A percentile compares a stretch with the other conserved stretches of the same genome.
Evolutionary conservation across 2,797 vertebrate species (phyloP).

Genomic region (Numenius phaeopus): DNA sequence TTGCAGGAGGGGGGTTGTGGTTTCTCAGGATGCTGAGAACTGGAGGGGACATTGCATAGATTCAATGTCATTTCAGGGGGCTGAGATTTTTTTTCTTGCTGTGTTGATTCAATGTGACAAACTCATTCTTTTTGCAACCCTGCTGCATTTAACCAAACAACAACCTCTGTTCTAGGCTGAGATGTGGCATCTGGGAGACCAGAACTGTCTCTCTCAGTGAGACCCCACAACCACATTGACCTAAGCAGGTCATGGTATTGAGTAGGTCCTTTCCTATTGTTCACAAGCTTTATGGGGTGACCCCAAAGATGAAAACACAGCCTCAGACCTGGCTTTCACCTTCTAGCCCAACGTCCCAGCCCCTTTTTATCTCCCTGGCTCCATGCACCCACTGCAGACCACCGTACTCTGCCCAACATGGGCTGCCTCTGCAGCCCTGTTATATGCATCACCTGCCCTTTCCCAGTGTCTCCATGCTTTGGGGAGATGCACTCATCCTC

Average conservation of each 20-base stretch:
- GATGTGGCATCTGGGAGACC: background rate
- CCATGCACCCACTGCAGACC: background rate
- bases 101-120: background rate
- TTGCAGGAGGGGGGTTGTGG: background rate
- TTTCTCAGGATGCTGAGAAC: background rate
- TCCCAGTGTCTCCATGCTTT: rapidly evolving
- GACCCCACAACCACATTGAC: background rate
- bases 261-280: background rate
- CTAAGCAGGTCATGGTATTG: background rate
- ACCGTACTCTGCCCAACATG: background rate
- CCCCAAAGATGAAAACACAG: background rate
- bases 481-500: background rate
- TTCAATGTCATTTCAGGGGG: background rate
- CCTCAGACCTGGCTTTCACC: background rate
- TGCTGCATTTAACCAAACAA: background rate
- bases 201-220: background rate
- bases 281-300: background rate
- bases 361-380: background rate
- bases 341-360: rapidly evolving
- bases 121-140: background rate
- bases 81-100: background rate
- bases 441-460: rapidly evolving
- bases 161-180: background rate
- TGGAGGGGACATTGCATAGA: background rate
- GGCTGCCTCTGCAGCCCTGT: background rate